Percentiles rank a stretch among this genome's conserved stretches.
Conservation (phyloP, 2,113 vertebrate genomes). For the Rhabdomys dilectus region DNA sequence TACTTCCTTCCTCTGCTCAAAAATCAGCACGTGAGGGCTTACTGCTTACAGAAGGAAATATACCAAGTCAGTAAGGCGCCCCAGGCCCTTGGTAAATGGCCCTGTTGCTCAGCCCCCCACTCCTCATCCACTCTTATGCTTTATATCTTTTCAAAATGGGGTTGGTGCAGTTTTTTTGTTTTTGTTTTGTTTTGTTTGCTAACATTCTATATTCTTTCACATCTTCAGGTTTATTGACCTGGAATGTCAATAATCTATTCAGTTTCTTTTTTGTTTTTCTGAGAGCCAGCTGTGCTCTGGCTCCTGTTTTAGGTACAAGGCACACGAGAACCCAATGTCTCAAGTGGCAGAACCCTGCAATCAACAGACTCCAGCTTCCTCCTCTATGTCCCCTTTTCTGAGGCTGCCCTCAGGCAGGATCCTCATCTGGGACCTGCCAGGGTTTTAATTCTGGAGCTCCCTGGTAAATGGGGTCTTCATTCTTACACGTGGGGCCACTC, state of each 20-base stretch:
- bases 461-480: neutral
- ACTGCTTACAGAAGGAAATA: neutral
- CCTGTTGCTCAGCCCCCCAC: neutral
- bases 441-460: neutral
- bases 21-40: neutral
- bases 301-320: neutral
- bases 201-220: neutral
- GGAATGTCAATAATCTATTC: neutral
- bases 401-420: neutral
- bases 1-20: neutral
- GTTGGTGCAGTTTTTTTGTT: neutral
- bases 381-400: neutral
- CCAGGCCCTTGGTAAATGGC: neutral
- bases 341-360: neutral
- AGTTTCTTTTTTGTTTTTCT: neutral
- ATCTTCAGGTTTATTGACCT: neutral
- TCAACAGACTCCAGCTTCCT: neutral
- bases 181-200: neutral
- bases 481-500: neutral
- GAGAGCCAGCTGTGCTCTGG: neutral
- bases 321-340: neutral
- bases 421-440: neutral
- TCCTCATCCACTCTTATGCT: neutral
- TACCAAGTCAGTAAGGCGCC: neutral
- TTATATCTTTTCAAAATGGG: conserved; percentile 2